Conservation (phyloP, 2,888 invertebrate genomes). For the Tenthredo scrophulariae region DNA sequence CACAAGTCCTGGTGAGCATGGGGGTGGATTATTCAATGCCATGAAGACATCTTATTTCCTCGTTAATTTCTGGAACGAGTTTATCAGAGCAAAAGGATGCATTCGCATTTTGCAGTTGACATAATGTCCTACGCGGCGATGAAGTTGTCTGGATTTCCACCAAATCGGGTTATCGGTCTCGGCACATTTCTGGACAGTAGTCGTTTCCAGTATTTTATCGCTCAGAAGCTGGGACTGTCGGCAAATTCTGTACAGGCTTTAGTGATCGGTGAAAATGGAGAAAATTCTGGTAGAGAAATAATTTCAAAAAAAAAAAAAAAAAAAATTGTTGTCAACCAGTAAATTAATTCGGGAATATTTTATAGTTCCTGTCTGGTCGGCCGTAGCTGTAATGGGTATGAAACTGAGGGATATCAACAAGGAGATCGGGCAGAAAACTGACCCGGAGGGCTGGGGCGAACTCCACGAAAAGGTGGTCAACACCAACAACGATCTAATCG, state of each 20-base stretch:
- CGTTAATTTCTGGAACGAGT: not conserved
- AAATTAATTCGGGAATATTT: constrained; percentile 37
- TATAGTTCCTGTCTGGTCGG: constrained; percentile 81
- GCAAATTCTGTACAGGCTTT: constrained; percentile 80
- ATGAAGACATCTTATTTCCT: not conserved
- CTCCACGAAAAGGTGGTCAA: constrained; percentile 81
- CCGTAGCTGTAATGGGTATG: constrained; percentile 81
- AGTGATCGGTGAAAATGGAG: constrained; percentile 82
- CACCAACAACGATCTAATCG: constrained; percentile 79
- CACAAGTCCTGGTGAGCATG: constrained; percentile 67
- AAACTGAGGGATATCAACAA: constrained; percentile 79
- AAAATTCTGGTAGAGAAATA: constrained; percentile 75
- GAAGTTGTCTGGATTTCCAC: constrained; percentile 82
- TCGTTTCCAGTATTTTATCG: constrained; percentile 80
- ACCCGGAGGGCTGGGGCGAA: constrained; percentile 79
- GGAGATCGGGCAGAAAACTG: constrained; percentile 77
- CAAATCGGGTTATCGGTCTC: constrained; percentile 80
- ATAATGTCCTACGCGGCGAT: constrained; percentile 81
- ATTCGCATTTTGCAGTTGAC: constrained; percentile 77
- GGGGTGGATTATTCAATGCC: not conserved
- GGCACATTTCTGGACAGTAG: constrained; percentile 82
- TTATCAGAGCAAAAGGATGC: not conserved
- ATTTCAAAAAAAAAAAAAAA: too few species aligned
- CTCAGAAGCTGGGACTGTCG: constrained; percentile 79
- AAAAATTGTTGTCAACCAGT: not conserved